Percentiles rank a stretch among this genome's conserved stretches.
These are phyloP conservation scores for Argyrosomus regius DNA, from an alignment of 2,797 vertebrate species.

Conservation along the genomic window DNA sequence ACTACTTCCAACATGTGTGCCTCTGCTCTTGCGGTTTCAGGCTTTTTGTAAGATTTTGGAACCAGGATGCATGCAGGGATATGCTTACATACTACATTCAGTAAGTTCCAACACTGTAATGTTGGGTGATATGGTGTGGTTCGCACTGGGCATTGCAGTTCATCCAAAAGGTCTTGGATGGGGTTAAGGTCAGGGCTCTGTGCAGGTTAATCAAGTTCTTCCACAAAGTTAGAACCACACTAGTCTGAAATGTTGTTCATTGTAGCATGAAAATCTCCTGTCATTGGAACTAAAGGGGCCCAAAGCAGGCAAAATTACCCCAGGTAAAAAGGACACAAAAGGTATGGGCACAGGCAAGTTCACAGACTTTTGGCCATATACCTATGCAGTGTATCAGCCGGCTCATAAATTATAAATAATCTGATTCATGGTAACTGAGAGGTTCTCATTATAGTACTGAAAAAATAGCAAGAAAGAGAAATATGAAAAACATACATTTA, in stretches of 20 bases:
- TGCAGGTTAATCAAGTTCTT: conserved; percentile 7
- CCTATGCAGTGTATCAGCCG: not conserved
- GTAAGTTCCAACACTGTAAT: conserved; percentile 21
- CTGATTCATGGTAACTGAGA: not conserved
- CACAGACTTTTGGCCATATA: not conserved
- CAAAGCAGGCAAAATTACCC: not conserved
- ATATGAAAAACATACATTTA: conserved; percentile 36
- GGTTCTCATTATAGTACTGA: not conserved
- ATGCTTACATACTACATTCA: conserved; percentile 34
- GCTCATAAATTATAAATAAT: not conserved
- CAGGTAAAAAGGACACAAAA: not conserved
- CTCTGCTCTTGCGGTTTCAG: not conserved
- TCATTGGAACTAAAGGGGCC: not conserved
- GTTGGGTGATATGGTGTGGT: conserved; percentile 23
- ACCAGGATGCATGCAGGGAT: conserved; percentile 21
- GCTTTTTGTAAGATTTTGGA: conserved; percentile 10
- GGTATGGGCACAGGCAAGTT: too few species aligned
- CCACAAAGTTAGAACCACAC: conserved; percentile 1
- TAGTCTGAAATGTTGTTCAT: conserved; percentile 1
- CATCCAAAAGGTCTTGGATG: not conserved
- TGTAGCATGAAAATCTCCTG: not conserved
- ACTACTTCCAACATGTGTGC: too few species aligned
- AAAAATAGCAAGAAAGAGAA: not conserved
- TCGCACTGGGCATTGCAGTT: not conserved
- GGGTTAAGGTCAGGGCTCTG: not conserved